Percentiles rank a stretch among this genome's conserved stretches.
phyloP scores from a whole-genome alignment of 2,113 vertebrate species.

The Tonatia bakeri region DNA sequence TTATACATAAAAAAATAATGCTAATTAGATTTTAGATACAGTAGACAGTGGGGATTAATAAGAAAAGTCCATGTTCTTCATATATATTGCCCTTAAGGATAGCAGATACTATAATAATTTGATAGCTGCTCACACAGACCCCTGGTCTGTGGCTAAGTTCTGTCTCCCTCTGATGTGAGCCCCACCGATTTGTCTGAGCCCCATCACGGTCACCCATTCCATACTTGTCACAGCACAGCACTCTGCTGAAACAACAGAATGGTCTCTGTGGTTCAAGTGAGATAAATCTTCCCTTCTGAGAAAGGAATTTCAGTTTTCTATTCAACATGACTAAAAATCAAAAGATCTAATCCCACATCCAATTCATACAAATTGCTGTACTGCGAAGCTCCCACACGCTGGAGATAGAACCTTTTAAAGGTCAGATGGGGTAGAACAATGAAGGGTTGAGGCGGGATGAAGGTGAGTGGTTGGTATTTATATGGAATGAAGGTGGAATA shows the following conservation, averaged over 20 bases:
- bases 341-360: conserved; percentile 59
- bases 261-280: conserved; percentile 57
- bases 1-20: conserved; percentile 32
- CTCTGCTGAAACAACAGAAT: conserved; percentile 57
- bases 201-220: not conserved
- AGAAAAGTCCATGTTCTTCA: not conserved
- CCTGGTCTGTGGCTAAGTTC: conserved; percentile 10
- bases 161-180: not conserved
- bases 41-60: not conserved
- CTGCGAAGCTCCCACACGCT: conserved; percentile 50
- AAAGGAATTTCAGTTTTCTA: conserved; percentile 75
- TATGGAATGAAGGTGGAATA: conserved; percentile 10
- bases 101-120: not conserved
- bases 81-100: not conserved
- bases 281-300: conserved; percentile 71
- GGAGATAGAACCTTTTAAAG: conserved; percentile 52
- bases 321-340: conserved; percentile 71
- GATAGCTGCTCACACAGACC: not conserved
- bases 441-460: not conserved
- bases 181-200: conserved; percentile 49
- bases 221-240: conserved; percentile 31
- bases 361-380: conserved; percentile 53
- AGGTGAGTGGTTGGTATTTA: conserved; percentile 47
- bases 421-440: conserved; percentile 55
- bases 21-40: conserved; percentile 10